Evolutionary conservation across 2,113 vertebrate species (phyloP).

Genomic region (Morone saxatilis): DNA sequence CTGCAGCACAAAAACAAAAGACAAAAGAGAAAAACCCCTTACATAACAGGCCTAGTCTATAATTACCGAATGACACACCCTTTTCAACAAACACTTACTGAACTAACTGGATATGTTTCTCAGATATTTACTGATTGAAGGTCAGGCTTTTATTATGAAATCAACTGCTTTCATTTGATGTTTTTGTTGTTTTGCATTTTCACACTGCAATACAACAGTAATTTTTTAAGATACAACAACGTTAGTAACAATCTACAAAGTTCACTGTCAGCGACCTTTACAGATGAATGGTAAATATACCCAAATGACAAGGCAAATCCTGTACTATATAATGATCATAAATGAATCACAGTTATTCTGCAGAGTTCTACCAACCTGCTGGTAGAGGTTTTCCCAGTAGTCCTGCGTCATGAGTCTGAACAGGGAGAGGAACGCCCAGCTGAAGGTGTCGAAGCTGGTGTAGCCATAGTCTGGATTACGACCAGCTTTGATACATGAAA

Average conservation of each 20-base stretch:
- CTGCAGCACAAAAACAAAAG: background rate
- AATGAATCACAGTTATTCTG: background rate
- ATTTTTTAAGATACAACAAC: background rate
- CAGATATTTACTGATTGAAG: background rate
- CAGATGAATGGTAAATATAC: background rate
- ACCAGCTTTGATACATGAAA: conserved; percentile 92
- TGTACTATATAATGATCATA: background rate
- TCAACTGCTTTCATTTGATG: background rate
- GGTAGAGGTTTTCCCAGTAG: conserved; percentile 98
- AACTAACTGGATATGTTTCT: background rate
- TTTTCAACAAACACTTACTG: background rate
- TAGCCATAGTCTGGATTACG: conserved; percentile 97
- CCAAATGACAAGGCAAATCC: background rate
- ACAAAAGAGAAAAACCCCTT: conserved; percentile 5
- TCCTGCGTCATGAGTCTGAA: conserved; percentile 99
- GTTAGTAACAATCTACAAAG: background rate
- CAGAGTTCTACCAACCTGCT: conserved; percentile 85
- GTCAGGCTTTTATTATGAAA: background rate
- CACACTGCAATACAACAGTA: background rate
- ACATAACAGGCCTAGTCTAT: conserved; percentile 19
- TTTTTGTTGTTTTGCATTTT: background rate
- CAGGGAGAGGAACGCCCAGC: conserved; percentile 98
- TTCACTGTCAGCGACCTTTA: background rate
- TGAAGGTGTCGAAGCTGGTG: conserved; percentile 97
- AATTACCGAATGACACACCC: conserved; percentile 4